Evolutionary conservation across 2,888 invertebrate species (phyloP), one percentile per base, ranked within the genome.

Genomic region (Boloria selene): DNA sequence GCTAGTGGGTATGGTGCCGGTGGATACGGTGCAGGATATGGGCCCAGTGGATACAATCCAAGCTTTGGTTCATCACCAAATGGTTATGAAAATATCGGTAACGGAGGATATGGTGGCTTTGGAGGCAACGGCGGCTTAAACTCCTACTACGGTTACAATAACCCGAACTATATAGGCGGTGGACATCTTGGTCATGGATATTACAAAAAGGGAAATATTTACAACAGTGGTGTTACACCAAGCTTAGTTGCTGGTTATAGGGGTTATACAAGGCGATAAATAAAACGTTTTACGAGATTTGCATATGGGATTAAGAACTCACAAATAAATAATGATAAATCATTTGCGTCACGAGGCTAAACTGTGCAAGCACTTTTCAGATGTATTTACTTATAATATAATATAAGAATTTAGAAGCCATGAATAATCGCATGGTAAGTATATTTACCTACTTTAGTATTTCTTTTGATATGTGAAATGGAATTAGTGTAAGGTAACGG

Each of bases 101-200:
- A 75, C 54, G 70, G 69, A 3, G 76, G 74, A 13, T 74, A 75
- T 73, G 94, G 94, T 1, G 94, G 94, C 2, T 93, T 93, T 71
- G 91, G 93, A 64, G 94, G 94, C 74, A 94, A 93, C 79, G 94
- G 94, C 45, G 94, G 94, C 22, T 78, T 94, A 0, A 86, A 79
- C 59, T 93, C 94, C 44, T 94, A 94, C 76, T 90, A 87, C 54
- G 94, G 94, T 7, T 94, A 94, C 79, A 93, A 90, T 78, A 93
- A 89, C 77, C 93, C 93, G 0, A 81, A 81, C 70, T 94, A 94
- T 74, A 84, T 84, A 77, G 93, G 93, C 6, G 87, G 86, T 42
- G 87, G 93, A 61, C 93, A 94, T 81, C 85, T 93, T 38, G 94
- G 94, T n/a, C 93, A 92, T 73, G 94, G 94, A 52, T 94, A 94